Base-by-base conservation (phyloP, 1,140 invertebrate genomes). In the Lucilia sericata region DNA sequence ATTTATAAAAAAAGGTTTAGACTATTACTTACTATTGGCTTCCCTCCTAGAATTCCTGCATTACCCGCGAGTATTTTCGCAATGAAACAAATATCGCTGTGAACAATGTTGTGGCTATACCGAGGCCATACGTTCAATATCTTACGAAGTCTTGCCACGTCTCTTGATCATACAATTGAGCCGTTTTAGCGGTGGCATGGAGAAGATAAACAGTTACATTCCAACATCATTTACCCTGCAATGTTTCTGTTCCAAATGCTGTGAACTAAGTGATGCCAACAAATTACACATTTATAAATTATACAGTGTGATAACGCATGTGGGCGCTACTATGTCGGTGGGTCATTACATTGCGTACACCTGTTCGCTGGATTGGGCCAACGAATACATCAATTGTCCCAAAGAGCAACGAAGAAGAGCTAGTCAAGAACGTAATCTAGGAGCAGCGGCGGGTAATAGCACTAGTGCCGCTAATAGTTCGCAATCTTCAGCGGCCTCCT, bases 291-390 rank as follows among this genome's bases (percentile, higher is more conserved):
- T 93, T n/a, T 98, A 97, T 88, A 94, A 94, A 84, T 91, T 98
- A 2, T 97, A 96, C 91, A 96, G 95, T 36, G 95, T 98, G 5
- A 97, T 98, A 84, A 97, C 97, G 93, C 97, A 98, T 91, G 94
- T 97, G 74, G 97, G 97, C 3, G 94, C 95, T 84, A 96, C 96
- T 1, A 94, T 97, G 87, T 95, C 96, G 0, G 96, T 96, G 51
- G 97, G 97, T 1, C 97, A 98, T 91, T 98, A 98, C 88, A 95
- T 97, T n/a, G 94, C 96, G 0, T 98, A 97, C 91, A 96, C 96
- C 1, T 94, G 95, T 87, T 93, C 95, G 13, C 93, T 94, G 14
- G 93, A 94, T 74, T 90, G 92, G 78, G 91, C 92, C 8, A 89
- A 91, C 25, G 92, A 93, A n/a, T 93, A 94, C 85, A 87, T 91